A percentile compares a stretch with the other conserved stretches of the same genome.
phyloP scores from a whole-genome alignment of 2,797 vertebrate species.

The Cetoscarus ocellatus region DNA sequence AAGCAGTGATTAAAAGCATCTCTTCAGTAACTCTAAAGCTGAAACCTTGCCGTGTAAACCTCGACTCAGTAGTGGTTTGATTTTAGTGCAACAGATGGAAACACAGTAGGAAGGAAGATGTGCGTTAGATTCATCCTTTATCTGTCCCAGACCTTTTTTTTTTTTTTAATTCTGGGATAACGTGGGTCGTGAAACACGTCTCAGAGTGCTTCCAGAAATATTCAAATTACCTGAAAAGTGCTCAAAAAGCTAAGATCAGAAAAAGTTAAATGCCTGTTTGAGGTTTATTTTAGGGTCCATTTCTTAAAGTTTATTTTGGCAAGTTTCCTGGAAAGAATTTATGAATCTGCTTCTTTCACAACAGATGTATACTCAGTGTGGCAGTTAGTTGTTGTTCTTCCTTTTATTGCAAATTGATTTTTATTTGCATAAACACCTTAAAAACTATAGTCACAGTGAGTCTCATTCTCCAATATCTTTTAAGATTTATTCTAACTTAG shows the following conservation, averaged over 20 bases:
- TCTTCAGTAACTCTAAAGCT: conserved; percentile 42
- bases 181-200: conserved; percentile 4
- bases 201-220: conserved; percentile 20
- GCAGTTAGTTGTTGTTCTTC: too few species aligned
- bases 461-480: too few species aligned
- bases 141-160: too few species aligned
- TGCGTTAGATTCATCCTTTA: background rate
- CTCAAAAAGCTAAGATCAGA: conserved; percentile 16
- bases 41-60: conserved; percentile 64
- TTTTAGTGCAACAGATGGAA: conserved; percentile 55
- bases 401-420: too few species aligned
- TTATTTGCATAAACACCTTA: too few species aligned
- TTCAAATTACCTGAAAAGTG: background rate
- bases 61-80: conserved; percentile 26
- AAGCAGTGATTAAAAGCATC: conserved; percentile 4
- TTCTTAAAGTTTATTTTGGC: background rate
- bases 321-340: conserved; percentile 1
- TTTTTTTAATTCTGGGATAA: background rate
- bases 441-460: too few species aligned
- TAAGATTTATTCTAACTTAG: too few species aligned
- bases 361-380: too few species aligned
- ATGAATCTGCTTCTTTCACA: background rate
- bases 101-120: conserved; percentile 8
- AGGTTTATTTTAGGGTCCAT: background rate
- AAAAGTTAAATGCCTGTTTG: background rate